These are phyloP conservation scores for Callaeas wilsoni DNA, from an alignment of 2,113 vertebrate species.

Conservation along the genomic window DNA sequence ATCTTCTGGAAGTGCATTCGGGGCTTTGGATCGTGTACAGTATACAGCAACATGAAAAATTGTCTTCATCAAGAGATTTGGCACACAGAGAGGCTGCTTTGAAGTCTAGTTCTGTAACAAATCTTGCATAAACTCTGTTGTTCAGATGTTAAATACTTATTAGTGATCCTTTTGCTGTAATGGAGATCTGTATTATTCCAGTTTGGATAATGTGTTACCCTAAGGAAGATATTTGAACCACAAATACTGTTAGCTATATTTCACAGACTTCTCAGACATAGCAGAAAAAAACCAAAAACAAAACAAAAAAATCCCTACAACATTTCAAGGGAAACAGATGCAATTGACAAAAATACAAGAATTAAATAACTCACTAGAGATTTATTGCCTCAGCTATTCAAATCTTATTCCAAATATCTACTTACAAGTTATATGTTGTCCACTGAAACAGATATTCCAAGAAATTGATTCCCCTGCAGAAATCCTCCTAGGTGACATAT, in stretches of 20 bases:
- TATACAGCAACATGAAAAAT: not conserved
- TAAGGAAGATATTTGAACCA: not conserved
- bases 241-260: not conserved
- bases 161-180: not conserved
- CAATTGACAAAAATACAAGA: not conserved
- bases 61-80: not conserved
- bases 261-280: not conserved
- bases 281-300: not conserved
- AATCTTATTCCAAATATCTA: not conserved
- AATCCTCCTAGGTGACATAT: not conserved
- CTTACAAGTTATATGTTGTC: not conserved
- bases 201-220: not conserved
- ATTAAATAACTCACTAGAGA: not conserved
- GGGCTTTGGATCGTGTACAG: not conserved
- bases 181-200: not conserved
- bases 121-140: not conserved
- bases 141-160: not conserved
- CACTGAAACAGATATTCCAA: not conserved
- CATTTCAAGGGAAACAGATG: not conserved
- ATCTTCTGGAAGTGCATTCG: not conserved
- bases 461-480: not conserved
- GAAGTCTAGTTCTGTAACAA: constrained; percentile 3
- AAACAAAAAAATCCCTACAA: fast-evolving
- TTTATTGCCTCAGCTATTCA: not conserved
- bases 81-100: not conserved